phyloP scores from a whole-genome alignment of 2,888 invertebrate genomes.

The Agrilus cyanescens region DNA sequence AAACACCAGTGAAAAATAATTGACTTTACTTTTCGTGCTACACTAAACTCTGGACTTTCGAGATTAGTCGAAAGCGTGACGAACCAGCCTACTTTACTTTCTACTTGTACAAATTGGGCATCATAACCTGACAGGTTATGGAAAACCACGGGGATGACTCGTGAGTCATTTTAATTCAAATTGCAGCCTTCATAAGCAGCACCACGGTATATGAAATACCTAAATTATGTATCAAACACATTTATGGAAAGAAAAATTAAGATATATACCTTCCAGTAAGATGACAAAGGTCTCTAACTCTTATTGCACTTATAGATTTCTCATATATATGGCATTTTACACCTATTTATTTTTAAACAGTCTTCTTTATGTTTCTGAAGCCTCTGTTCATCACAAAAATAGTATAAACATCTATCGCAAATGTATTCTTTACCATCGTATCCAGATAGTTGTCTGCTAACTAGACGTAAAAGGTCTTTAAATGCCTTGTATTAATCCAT shows the following conservation, averaged over 20 bases:
- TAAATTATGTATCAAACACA: too few species aligned
- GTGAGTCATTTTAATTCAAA: slow-evolving; percentile 16
- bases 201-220: too few species aligned
- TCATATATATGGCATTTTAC: neutral
- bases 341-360: slow-evolving; percentile 5
- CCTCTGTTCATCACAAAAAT: slow-evolving; percentile 6
- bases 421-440: slow-evolving; percentile 4
- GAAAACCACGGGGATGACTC: slow-evolving; percentile 19
- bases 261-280: slow-evolving; percentile 16
- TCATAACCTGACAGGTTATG: slow-evolving; percentile 19
- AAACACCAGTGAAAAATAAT: too few species aligned
- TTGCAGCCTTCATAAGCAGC: slow-evolving; percentile 18
- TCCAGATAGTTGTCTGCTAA: neutral
- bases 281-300: slow-evolving; percentile 20
- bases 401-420: slow-evolving; percentile 11
- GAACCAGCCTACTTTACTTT: too few species aligned
- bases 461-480: too few species aligned
- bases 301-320: neutral
- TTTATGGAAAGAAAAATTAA: too few species aligned
- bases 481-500: too few species aligned
- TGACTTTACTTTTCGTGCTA: too few species aligned
- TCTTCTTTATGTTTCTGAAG: slow-evolving; percentile 4
- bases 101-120: slow-evolving; percentile 17
- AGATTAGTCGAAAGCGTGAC: too few species aligned
- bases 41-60: too few species aligned